Conservation (phyloP, 2,113 vertebrate genomes). For the Grallaria varia region DNA sequence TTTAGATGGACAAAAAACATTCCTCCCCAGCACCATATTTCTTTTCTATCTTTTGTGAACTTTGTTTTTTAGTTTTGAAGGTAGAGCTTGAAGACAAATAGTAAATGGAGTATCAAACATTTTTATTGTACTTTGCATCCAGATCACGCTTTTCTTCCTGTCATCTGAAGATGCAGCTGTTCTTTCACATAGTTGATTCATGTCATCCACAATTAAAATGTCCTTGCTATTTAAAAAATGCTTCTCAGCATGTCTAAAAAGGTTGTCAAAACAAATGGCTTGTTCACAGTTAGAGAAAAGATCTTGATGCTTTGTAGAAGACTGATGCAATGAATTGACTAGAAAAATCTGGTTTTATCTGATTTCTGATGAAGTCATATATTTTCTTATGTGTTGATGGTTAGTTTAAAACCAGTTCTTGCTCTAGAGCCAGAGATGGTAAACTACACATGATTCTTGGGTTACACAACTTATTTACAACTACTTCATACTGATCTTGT, state of each 20-base stretch:
- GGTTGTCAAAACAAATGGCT: constrained; percentile 56
- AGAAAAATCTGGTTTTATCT: background rate
- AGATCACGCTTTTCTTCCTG: constrained; percentile 48
- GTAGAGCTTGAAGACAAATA: background rate
- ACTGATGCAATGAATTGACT: background rate
- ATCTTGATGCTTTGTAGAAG: constrained; percentile 27
- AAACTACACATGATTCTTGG: background rate
- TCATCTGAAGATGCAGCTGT: constrained; percentile 75
- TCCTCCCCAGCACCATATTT: background rate
- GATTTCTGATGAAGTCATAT: background rate
- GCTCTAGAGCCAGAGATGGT: background rate
- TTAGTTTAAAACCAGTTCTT: constrained; percentile 8
- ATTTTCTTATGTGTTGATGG: background rate
- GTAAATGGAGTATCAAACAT: background rate
- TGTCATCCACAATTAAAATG: constrained; percentile 75
- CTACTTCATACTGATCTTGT: background rate
- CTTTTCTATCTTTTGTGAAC: background rate
- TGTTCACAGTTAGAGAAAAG: constrained; percentile 8
- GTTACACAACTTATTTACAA: background rate
- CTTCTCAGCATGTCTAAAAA: constrained; percentile 61
- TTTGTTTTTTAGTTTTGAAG: background rate
- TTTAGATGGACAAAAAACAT: background rate
- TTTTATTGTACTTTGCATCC: constrained; percentile 41
- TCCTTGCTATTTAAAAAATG: constrained; percentile 72
- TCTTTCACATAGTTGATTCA: constrained; percentile 71